Percentiles rank a stretch among this genome's conserved stretches.
phyloP scores from a whole-genome alignment of 2,797 vertebrate genomes.

The Parauchenoglanis punctatus region DNA sequence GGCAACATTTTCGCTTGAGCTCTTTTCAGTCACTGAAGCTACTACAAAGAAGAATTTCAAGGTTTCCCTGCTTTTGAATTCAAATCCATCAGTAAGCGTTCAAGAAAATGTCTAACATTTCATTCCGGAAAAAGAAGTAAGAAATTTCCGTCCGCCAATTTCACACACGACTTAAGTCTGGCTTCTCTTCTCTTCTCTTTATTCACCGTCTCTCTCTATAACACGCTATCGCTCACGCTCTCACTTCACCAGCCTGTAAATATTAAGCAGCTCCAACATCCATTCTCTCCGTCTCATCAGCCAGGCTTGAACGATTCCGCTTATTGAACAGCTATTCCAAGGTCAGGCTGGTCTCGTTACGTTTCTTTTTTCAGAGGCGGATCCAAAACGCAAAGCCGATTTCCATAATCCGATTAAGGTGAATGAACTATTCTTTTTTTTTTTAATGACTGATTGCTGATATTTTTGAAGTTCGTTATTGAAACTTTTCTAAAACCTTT shows the following conservation, averaged over 20 bases:
- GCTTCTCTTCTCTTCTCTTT: conserved; percentile 51
- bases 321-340: conserved; percentile 59
- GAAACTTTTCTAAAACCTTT: neutral
- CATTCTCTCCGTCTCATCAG: conserved; percentile 70
- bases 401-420: neutral
- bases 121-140: conserved; percentile 65
- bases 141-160: conserved; percentile 68
- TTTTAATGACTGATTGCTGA: neutral
- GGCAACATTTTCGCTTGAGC: neutral
- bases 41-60: neutral
- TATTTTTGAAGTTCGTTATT: neutral
- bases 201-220: conserved; percentile 56
- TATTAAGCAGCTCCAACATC: conserved; percentile 75
- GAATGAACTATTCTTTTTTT: neutral
- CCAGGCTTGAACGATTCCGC: conserved; percentile 70
- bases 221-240: conserved; percentile 31
- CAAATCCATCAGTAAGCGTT: neutral
- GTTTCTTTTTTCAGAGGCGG: neutral
- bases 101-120: conserved; percentile 50
- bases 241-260: conserved; percentile 75
- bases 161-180: conserved; percentile 72
- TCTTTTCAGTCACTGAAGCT: neutral
- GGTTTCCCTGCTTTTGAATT: neutral
- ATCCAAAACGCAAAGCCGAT: neutral
- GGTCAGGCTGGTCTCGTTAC: neutral